A percentile compares a stretch with the other conserved stretches of the same genome.
Evolutionary conservation across 2,113 vertebrate genomes (phyloP).

Genomic region (Toxotes jaculatrix): DNA sequence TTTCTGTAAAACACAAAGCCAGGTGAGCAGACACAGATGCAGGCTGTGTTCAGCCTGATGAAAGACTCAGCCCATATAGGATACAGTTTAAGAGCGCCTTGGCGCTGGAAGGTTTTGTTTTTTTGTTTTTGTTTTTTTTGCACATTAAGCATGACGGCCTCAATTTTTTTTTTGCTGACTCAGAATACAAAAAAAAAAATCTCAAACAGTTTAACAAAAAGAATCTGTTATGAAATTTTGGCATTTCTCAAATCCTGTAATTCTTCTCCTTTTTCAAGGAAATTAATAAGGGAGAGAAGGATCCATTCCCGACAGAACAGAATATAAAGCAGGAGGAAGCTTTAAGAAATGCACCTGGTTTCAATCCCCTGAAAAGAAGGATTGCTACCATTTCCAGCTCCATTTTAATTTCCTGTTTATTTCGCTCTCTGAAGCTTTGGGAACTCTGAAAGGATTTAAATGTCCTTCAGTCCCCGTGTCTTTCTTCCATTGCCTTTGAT

Average conservation of each 20-base stretch:
- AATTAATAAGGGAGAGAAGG: conserved; percentile 57
- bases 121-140: conserved; percentile 6
- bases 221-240: conserved; percentile 15
- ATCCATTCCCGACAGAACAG: conserved; percentile 54
- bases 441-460: conserved; percentile 78
- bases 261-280: conserved; percentile 36
- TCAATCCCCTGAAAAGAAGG: conserved; percentile 66
- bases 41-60: conserved; percentile 25
- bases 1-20: conserved; percentile 32
- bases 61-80: conserved; percentile 22
- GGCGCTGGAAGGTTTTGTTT: background rate
- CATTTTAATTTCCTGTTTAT: conserved; percentile 83
- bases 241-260: conserved; percentile 32
- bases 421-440: conserved; percentile 71
- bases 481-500: conserved; percentile 79
- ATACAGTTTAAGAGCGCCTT: conserved; percentile 16
- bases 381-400: conserved; percentile 73
- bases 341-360: conserved; percentile 65
- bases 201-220: conserved; percentile 9
- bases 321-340: conserved; percentile 63
- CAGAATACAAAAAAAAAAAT: background rate
- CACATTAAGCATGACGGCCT: background rate
- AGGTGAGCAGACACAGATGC: conserved; percentile 39
- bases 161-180: background rate
- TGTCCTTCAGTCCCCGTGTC: conserved; percentile 72